Evolutionary conservation across 2,888 invertebrate genomes (phyloP).

Genomic region (Scaptodrosophila latifasciaeformis): DNA sequence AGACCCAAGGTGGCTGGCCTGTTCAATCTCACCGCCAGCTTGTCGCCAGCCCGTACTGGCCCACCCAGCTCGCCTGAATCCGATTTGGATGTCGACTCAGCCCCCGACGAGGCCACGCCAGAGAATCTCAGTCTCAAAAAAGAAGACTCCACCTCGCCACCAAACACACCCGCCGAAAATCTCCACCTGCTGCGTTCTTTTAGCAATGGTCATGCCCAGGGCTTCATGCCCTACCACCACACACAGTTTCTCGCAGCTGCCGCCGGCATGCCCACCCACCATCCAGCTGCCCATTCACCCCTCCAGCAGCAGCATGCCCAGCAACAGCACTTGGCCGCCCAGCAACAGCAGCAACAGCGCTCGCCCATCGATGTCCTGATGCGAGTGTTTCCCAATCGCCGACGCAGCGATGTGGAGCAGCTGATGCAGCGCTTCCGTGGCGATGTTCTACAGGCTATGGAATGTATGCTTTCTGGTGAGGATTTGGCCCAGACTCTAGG

Average conservation of each 20-base stretch:
- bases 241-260: conserved; percentile 68
- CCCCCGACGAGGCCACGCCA: conserved; percentile 79
- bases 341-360: conserved; percentile 75
- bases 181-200: conserved; percentile 71
- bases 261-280: conserved; percentile 63
- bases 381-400: conserved; percentile 91
- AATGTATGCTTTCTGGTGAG: conserved; percentile 86
- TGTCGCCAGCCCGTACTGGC: conserved; percentile 74
- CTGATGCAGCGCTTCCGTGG: conserved; percentile 89
- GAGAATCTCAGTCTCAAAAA: conserved; percentile 89
- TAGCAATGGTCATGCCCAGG: conserved; percentile 72
- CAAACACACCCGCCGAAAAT: conserved; percentile 72
- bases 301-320: conserved; percentile 49
- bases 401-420: conserved; percentile 89
- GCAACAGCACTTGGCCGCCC: conserved; percentile 23
- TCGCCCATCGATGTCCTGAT: conserved; percentile 92
- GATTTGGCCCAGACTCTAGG: conserved; percentile 64
- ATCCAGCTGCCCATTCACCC: conserved; percentile 47
- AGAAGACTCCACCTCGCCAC: conserved; percentile 76
- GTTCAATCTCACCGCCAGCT: conserved; percentile 70
- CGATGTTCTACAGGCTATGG: conserved; percentile 94
- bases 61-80: conserved; percentile 75
- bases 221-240: conserved; percentile 76
- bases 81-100: conserved; percentile 75
- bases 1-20: conserved; percentile 61